phyloP scores from a whole-genome alignment of 2,888 invertebrate species.

The Heteromurus nitidus region DNA sequence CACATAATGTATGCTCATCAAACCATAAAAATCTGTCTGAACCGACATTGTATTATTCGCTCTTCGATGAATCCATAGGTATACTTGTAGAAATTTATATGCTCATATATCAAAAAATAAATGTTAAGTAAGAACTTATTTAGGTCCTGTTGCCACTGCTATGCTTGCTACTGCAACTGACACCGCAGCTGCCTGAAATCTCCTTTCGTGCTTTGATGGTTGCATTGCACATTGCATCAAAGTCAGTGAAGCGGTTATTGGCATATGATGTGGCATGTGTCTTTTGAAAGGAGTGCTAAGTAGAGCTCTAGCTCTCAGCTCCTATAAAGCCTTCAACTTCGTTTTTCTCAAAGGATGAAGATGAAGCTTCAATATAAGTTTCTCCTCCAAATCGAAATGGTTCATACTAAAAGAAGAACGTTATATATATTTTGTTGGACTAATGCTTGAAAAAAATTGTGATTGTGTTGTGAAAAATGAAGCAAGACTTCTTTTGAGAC shows the following conservation, averaged over 20 bases:
- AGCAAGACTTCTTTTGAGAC: slow-evolving; percentile 4
- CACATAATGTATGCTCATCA: slow-evolving; percentile 32
- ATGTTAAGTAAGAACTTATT: background rate
- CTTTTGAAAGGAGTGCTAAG: slow-evolving; percentile 8
- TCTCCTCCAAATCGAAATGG: no score
- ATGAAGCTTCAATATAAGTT: no score
- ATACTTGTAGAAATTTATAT: background rate
- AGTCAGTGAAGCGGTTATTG: slow-evolving; percentile 61
- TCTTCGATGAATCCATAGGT: slow-evolving; percentile 34
- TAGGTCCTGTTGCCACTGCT: background rate
- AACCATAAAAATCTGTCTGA: slow-evolving; percentile 41
- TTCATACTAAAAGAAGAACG: no score
- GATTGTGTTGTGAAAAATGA: slow-evolving; percentile 7
- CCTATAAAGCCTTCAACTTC: no score
- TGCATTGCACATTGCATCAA: slow-evolving; percentile 53
- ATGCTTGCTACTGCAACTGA: slow-evolving; percentile 16
- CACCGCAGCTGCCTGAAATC: slow-evolving; percentile 49
- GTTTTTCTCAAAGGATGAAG: background rate
- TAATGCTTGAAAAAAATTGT: no score
- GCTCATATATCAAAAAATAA: background rate
- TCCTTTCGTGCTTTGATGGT: slow-evolving; percentile 39
- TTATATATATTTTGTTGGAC: no score
- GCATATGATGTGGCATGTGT: slow-evolving; percentile 9
- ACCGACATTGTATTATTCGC: slow-evolving; percentile 27
- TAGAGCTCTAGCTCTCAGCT: no score